phyloP scores from a whole-genome alignment of 2,888 invertebrate species.

The Myopa testacea region DNA sequence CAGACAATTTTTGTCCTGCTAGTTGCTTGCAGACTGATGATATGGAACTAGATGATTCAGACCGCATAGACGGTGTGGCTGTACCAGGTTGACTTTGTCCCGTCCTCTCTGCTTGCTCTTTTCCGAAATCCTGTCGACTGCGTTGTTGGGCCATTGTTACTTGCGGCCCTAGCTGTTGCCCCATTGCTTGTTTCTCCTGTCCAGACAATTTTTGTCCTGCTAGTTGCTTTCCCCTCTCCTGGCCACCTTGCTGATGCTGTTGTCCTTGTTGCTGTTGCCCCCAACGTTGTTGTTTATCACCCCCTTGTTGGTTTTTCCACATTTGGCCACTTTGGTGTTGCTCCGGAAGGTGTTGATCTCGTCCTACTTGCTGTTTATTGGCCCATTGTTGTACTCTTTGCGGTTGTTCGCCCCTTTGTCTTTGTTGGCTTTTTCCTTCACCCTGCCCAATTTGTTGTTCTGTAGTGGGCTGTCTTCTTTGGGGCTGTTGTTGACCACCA shows the following conservation, averaged over 20 bases:
- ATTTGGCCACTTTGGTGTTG: constrained; percentile 23
- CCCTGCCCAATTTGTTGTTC: constrained; percentile 36
- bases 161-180: constrained; percentile 4
- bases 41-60: constrained; percentile 13
- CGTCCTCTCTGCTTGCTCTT: too few relatives aligned
- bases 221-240: constrained; percentile 15
- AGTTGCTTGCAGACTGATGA: constrained; percentile 23
- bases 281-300: constrained; percentile 9
- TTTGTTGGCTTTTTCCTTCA: constrained; percentile 33
- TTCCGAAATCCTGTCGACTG: too few relatives aligned
- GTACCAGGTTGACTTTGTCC: not conserved
- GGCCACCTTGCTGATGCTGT: not conserved
- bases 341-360: constrained; percentile 34
- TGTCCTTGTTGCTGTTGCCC: constrained; percentile 25
- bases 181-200: constrained; percentile 1
- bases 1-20: not conserved
- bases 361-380: constrained; percentile 31
- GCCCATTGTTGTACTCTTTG: constrained; percentile 23
- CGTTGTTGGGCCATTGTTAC: constrained; percentile 31
- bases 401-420: not conserved
- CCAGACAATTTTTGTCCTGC: constrained; percentile 10
- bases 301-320: constrained; percentile 36
- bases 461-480: not conserved
- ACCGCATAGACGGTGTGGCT: not conserved
- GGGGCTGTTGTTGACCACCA: constrained; percentile 27